Conservation (phyloP, 2,113 vertebrate genomes). For the Aviceda subcristata region DNA sequence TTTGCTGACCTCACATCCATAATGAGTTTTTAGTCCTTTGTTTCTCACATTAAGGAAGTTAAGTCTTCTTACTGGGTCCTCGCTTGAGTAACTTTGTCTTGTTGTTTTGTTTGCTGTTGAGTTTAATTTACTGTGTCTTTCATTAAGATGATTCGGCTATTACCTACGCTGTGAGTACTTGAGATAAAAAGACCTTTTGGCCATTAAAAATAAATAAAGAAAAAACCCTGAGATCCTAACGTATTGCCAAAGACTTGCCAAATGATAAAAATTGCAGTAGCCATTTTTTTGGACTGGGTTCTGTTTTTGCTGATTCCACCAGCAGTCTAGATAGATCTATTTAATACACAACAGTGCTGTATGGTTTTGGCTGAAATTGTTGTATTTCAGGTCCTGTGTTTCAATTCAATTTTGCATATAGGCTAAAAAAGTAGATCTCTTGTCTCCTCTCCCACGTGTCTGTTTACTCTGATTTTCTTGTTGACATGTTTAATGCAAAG, state of each 20-base stretch:
- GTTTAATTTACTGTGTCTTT: not conserved
- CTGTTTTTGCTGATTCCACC: not conserved
- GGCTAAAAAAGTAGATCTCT: not conserved
- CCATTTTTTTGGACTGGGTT: not conserved
- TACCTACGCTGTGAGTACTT: not conserved
- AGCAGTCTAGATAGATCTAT: not conserved
- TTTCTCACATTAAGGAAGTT: not conserved
- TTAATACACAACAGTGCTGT: not conserved
- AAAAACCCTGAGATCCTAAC: rapidly evolving
- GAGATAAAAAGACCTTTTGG: not conserved
- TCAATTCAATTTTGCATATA: not conserved
- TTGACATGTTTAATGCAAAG: not conserved
- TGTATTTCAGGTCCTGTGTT: not conserved
- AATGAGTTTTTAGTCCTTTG: not conserved
- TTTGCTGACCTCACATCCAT: not conserved
- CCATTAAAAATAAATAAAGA: not conserved
- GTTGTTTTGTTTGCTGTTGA: not conserved
- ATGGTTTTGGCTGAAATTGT: not conserved
- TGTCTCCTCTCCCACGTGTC: not conserved
- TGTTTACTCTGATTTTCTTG: not conserved
- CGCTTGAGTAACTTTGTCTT: not conserved
- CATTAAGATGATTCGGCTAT: not conserved
- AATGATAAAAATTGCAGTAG: not conserved
- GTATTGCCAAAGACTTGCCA: not conserved
- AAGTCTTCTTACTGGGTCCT: not conserved